Evolutionary conservation across 2,888 invertebrate genomes (phyloP), one percentile per base, ranked within the genome.

Genomic region (Strigamia transsilvanica): DNA sequence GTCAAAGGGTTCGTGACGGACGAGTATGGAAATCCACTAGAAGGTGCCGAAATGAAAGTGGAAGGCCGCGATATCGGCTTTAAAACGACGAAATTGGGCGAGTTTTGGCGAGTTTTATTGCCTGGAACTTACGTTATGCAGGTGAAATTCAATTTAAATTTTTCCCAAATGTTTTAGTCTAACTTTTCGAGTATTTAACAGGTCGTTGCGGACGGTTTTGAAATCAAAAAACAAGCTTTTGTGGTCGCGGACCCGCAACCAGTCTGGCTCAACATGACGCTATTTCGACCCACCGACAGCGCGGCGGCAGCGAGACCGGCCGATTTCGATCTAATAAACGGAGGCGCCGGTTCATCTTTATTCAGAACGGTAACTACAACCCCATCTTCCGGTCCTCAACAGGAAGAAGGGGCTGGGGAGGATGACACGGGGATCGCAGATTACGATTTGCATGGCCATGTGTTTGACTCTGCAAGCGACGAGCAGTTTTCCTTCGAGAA

Each of bases 31-130:
- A 91, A 92, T 87, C 93, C 95, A 0, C 91, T 96, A 81, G 93
- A 94, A 86, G 92, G 93, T 81, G 95, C 94, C 12, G 91, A 92
- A 9, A 88, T 96, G 83, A 93, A 93, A 86, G 92, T 97, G 56
- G 93, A 93, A 87, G 92, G 93, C 0, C 91, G 96, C 80, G 94
- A 96, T 87, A 94, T 96, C 85, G 92, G 93, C 80, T 95, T 96
- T 88, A 93, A 93, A 87, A 94, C 94, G 81, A 95, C 95, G 10
- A 93, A 94, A 87, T 93, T 94, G 87, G 97, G 97, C n/a, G 97
- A 98, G 88, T 98, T 94, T 89, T 98, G 96, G 97, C 92, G 96
- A 86, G 92, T 98, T 83, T 89, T 98, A 27, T 88, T 97, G 83
- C 97, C 97, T 0, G 97, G 97, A 84, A 90, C 91, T 81, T 97